Evolutionary conservation across 1,140 invertebrate genomes (phyloP).

Genomic region (Drosophila paulistorum): DNA sequence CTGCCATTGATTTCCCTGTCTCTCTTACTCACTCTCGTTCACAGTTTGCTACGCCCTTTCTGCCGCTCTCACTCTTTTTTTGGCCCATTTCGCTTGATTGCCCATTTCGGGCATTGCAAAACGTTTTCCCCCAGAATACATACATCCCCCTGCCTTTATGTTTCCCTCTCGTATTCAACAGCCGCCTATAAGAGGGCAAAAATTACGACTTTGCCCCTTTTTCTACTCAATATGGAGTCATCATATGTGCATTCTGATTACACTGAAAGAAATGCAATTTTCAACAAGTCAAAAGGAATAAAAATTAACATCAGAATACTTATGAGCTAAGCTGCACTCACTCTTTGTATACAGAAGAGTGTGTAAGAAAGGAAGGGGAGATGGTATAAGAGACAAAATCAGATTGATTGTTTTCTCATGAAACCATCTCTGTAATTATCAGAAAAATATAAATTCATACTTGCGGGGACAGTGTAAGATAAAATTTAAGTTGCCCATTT

Average conservation of each 20-base stretch:
- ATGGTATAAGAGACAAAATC: too few relatives aligned
- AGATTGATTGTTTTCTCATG: too few relatives aligned
- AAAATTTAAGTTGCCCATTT: background rate
- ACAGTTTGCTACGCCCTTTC: slow-evolving; percentile 27
- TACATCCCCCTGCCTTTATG: background rate
- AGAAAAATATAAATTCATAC: background rate
- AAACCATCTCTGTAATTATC: too few relatives aligned
- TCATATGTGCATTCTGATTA: too few relatives aligned
- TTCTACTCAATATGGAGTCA: too few relatives aligned
- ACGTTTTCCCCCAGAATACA: slow-evolving; percentile 29
- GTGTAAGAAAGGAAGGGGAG: too few relatives aligned
- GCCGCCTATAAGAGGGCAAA: slow-evolving; percentile 4
- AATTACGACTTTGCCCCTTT: slow-evolving; percentile 22
- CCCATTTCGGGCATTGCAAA: slow-evolving; percentile 63
- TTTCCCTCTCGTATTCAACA: slow-evolving; percentile 14
- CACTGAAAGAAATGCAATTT: too few relatives aligned
- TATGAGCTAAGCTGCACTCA: too few relatives aligned
- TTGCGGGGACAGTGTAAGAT: background rate
- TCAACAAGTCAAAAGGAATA: too few relatives aligned
- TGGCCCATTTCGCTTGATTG: slow-evolving; percentile 70
- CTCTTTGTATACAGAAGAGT: too few relatives aligned
- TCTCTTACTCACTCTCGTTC: background rate
- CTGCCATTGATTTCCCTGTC: slow-evolving; percentile 58
- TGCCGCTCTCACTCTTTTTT: slow-evolving; percentile 31
- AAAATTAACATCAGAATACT: too few relatives aligned